Conservation (phyloP, 1,140 invertebrate species). For the Thereuonema tuberculata region DNA sequence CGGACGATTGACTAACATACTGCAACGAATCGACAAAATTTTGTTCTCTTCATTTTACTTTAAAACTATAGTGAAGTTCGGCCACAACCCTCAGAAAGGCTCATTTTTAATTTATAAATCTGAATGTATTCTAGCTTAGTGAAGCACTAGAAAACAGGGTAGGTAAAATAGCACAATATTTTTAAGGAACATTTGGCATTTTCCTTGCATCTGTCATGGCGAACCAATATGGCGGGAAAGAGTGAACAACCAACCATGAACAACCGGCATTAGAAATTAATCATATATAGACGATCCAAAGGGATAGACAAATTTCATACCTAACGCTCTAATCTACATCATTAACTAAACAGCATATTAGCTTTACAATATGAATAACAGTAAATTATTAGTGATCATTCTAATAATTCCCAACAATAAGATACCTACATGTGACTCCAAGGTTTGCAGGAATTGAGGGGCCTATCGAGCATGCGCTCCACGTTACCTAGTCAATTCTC, state of each 20-base stretch:
- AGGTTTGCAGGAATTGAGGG: neutral
- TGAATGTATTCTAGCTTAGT: too few relatives aligned
- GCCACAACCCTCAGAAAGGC: too few relatives aligned
- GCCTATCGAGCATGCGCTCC: neutral
- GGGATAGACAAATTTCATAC: neutral
- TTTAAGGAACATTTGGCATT: too few relatives aligned
- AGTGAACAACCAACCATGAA: neutral
- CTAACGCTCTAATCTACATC: neutral
- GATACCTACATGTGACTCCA: slow-evolving; percentile 6
- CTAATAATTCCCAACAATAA: neutral
- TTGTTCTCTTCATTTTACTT: too few relatives aligned
- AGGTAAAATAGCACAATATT: too few relatives aligned
- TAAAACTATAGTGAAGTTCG: too few relatives aligned
- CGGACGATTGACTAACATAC: too few relatives aligned
- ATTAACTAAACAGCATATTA: neutral
- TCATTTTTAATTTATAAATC: too few relatives aligned
- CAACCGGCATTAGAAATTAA: neutral
- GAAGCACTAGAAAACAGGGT: too few relatives aligned
- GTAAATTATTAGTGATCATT: neutral
- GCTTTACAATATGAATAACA: neutral
- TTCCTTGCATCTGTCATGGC: slow-evolving; percentile 1
- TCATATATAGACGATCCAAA: neutral
- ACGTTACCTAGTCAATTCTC: neutral
- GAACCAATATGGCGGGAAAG: slow-evolving; percentile 10
- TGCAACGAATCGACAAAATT: too few relatives aligned